A percentile compares a stretch with the other conserved stretches of the same genome.
Evolutionary conservation across 2,888 invertebrate species (phyloP).

Genomic region (Cheilosia vulpina): DNA sequence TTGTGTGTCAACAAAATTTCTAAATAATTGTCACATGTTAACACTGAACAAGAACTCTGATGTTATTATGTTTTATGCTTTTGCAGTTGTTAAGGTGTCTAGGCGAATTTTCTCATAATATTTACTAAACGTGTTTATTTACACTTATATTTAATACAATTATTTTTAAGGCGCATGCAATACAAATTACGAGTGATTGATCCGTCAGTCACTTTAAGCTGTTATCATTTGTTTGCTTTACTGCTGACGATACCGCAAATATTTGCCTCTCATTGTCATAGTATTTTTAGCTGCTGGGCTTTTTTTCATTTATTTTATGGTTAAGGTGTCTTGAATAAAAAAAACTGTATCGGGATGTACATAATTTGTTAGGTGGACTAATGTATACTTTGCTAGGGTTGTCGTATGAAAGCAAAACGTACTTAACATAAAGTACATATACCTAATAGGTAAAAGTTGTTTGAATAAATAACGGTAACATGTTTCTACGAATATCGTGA

Average conservation of each 20-base stretch:
- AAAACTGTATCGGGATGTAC: no score
- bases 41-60: conserved; percentile 15
- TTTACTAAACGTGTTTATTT: conserved; percentile 18
- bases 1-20: conserved; percentile 37
- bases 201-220: not conserved
- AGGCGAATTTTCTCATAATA: conserved; percentile 5
- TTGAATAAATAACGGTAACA: no score
- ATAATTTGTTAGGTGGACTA: no score
- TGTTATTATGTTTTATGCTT: conserved; percentile 23
- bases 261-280: not conserved
- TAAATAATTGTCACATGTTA: conserved; percentile 34
- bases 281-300: not conserved
- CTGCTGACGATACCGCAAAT: not conserved
- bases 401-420: no score
- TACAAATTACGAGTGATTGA: conserved; percentile 2
- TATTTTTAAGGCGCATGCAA: not conserved
- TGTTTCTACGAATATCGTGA: no score
- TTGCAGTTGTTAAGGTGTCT: conserved; percentile 9
- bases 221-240: conserved; percentile 2
- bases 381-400: no score
- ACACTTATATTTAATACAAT: conserved; percentile 16
- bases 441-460: no score
- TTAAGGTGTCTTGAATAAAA: no score
- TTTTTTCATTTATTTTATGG: not conserved
- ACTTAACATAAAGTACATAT: no score